These are phyloP conservation scores for Zaprionus africanus DNA, from an alignment of 1,140 invertebrate genomes.

Conservation along the genomic window DNA sequence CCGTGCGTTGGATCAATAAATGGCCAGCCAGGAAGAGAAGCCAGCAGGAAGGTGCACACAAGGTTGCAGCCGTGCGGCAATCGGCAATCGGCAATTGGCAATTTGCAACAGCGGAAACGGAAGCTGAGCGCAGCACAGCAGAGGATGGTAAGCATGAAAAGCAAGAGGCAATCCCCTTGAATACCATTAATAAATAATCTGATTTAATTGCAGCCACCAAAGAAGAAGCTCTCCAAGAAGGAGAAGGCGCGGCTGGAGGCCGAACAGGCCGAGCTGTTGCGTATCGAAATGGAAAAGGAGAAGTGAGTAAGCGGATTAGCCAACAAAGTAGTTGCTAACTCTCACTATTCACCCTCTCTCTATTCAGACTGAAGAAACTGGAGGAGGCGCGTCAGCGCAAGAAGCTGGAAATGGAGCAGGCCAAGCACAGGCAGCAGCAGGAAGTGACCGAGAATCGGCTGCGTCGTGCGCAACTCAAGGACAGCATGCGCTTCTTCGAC, in stretches of 20 bases:
- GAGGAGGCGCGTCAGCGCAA: constrained; percentile 81
- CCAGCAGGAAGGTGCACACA: constrained; percentile 5
- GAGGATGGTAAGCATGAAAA: constrained; percentile 27
- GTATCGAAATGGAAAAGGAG: constrained; percentile 84
- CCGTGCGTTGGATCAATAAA: constrained; percentile 51
- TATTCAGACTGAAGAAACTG: constrained; percentile 69
- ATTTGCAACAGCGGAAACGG: constrained; percentile 28
- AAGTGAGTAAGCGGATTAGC: constrained; percentile 56
- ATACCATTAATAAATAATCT: constrained; percentile 33
- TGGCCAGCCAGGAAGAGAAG: constrained; percentile 7
- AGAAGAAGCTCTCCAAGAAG: constrained; percentile 85
- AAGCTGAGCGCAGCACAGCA: constrained; percentile 14
- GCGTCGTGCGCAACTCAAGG: constrained; percentile 67
- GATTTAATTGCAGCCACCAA: constrained; percentile 69
- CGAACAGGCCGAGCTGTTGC: constrained; percentile 84
- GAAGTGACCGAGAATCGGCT: constrained; percentile 79
- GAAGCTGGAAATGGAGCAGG: constrained; percentile 81
- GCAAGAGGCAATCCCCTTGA: constrained; percentile 11
- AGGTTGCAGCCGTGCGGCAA: constrained; percentile 25
- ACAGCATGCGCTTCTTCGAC: constrained; percentile 75
- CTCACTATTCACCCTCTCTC: background rate
- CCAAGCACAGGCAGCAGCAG: constrained; percentile 73
- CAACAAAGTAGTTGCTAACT: background rate
- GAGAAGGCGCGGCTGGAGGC: constrained; percentile 84
- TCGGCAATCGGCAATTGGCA: constrained; percentile 33